phyloP scores from a whole-genome alignment of 1,140 invertebrate species.

The Trichonephila clavata region DNA sequence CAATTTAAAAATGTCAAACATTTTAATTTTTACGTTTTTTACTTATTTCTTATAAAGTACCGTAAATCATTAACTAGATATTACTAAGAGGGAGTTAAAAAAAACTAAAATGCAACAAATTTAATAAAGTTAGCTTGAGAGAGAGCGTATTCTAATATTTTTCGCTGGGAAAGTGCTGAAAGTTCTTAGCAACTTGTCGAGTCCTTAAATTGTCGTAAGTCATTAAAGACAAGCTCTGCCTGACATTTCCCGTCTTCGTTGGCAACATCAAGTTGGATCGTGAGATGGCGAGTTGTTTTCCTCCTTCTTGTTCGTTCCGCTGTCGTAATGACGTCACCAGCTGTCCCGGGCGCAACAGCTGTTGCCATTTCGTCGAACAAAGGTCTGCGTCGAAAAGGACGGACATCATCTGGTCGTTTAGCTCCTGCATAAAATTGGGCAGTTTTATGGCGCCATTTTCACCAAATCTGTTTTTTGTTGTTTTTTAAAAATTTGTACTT shows the following conservation, averaged over 20 bases:
- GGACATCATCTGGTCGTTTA: not conserved
- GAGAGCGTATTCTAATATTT: not conserved
- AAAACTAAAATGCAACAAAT: not conserved
- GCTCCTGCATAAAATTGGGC: not conserved
- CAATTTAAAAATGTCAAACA: not conserved
- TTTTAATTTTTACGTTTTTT: not conserved
- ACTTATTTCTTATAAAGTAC: not conserved
- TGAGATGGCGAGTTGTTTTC: not conserved
- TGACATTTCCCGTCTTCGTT: constrained; percentile 19
- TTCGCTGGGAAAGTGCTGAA: not conserved
- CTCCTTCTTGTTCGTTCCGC: constrained; percentile 27
- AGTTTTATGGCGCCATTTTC: constrained; percentile 21
- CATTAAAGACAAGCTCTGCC: constrained; percentile 35
- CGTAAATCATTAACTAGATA: not conserved
- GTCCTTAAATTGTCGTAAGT: constrained; percentile 48
- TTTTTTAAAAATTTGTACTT: not conserved
- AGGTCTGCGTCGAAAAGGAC: not conserved
- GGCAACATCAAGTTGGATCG: constrained; percentile 24
- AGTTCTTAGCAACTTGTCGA: not conserved
- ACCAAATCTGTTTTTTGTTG: not conserved
- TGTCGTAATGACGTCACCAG: constrained; percentile 64
- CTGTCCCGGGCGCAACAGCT: constrained; percentile 44
- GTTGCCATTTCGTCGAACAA: constrained; percentile 64
- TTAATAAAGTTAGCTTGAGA: constrained; percentile 1
- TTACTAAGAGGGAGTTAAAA: not conserved